A percentile compares a stretch with the other conserved stretches of the same genome.
Evolutionary conservation across 2,888 invertebrate species (phyloP).

Genomic region (Unio pictorum): DNA sequence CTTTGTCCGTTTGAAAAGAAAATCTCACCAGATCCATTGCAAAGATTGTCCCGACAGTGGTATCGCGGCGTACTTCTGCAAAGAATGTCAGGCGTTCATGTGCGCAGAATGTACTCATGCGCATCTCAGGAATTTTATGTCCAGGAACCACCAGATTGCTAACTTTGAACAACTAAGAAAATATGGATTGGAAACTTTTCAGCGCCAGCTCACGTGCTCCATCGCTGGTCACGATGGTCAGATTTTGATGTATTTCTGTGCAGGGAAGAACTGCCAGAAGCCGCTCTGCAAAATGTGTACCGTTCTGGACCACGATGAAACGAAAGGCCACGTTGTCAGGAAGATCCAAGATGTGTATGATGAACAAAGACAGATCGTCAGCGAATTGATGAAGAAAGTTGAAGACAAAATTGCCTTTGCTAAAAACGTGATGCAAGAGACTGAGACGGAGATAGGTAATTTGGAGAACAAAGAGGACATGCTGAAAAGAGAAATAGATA

Average conservation of each 20-base stretch:
- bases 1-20: slow-evolving; percentile 42
- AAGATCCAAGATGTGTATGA: slow-evolving; percentile 38
- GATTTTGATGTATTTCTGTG: slow-evolving; percentile 28
- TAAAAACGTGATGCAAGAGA: slow-evolving; percentile 41
- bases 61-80: slow-evolving; percentile 38
- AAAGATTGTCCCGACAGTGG: slow-evolving; percentile 39
- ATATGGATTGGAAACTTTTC: slow-evolving; percentile 40
- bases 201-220: slow-evolving; percentile 34
- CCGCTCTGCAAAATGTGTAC: slow-evolving; percentile 44
- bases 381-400: slow-evolving; percentile 34
- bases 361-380: slow-evolving; percentile 30
- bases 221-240: slow-evolving; percentile 42
- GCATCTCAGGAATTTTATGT: slow-evolving; percentile 45
- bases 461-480: slow-evolving; percentile 31
- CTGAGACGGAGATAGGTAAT: slow-evolving; percentile 35
- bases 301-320: slow-evolving; percentile 34
- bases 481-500: slow-evolving; percentile 38
- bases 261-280: slow-evolving; percentile 35
- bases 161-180: slow-evolving; percentile 42
- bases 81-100: slow-evolving; percentile 45
- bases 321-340: slow-evolving; percentile 33
- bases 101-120: slow-evolving; percentile 46
- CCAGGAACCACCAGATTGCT: slow-evolving; percentile 39
- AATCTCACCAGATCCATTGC: slow-evolving; percentile 39
- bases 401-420: slow-evolving; percentile 41